phyloP scores from a whole-genome alignment of 2,888 invertebrate species.

The Polyploca ridens region DNA sequence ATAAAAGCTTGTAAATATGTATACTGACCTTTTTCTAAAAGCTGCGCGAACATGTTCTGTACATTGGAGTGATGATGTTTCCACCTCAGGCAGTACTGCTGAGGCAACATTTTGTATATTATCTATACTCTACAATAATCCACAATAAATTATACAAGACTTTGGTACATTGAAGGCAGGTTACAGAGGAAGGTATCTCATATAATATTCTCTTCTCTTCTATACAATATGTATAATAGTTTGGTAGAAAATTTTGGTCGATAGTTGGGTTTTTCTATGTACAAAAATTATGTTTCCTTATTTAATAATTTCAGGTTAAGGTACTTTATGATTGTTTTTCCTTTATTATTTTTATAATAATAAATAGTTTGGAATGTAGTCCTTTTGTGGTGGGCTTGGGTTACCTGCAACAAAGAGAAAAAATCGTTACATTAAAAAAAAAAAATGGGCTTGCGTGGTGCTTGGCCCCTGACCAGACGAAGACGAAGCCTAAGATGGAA shows the following conservation, averaged over 20 bases:
- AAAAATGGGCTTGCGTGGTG: too few species aligned
- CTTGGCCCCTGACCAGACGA: too few species aligned
- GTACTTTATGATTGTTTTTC: slow-evolving; percentile 28
- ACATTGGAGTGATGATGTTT: slow-evolving; percentile 96
- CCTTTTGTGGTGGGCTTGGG: slow-evolving; percentile 41
- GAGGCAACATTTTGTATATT: slow-evolving; percentile 87
- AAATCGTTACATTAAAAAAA: too few species aligned
- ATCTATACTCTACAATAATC: slow-evolving; percentile 19
- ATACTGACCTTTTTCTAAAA: slow-evolving; percentile 87
- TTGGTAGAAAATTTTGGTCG: slow-evolving; percentile 67
- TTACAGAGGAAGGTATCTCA: slow-evolving; percentile 34
- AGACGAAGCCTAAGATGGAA: too few species aligned
- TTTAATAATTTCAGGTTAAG: slow-evolving; percentile 36
- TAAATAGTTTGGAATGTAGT: slow-evolving; percentile 51
- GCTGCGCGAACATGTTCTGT: slow-evolving; percentile 94
- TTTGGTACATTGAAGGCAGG: slow-evolving; percentile 65
- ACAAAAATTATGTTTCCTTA: slow-evolving; percentile 24
- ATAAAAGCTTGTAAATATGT: too few species aligned
- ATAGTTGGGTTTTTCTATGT: slow-evolving; percentile 28
- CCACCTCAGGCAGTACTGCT: slow-evolving; percentile 96
- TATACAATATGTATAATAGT: slow-evolving; percentile 34
- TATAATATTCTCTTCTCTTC: slow-evolving; percentile 26
- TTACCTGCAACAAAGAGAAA: slow-evolving; percentile 28
- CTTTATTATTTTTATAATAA: slow-evolving; percentile 23
- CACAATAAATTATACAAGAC: slow-evolving; percentile 39